These are phyloP conservation scores for Sminthurides bifidus DNA, from an alignment of 1,140 invertebrate genomes.

Conservation along the genomic window DNA sequence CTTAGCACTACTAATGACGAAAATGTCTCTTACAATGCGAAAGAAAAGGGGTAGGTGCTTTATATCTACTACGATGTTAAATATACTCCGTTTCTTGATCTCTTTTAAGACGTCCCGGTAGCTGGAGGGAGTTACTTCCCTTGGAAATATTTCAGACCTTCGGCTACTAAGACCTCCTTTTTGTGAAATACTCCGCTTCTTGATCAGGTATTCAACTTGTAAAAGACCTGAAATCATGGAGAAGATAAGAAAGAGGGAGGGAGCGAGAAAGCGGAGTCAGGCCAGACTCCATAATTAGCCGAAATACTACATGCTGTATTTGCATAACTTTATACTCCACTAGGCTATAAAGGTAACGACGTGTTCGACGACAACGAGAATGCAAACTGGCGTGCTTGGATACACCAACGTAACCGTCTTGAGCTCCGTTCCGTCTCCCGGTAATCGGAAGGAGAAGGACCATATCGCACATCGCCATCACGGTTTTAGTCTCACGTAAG, in stretches of 20 bases:
- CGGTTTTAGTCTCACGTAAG: too few relatives aligned
- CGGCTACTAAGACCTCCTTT: constrained; percentile 36
- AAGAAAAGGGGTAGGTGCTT: constrained; percentile 62
- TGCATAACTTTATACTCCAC: not conserved
- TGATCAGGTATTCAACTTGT: constrained; percentile 70
- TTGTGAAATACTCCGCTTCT: constrained; percentile 49
- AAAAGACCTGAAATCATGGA: constrained; percentile 58
- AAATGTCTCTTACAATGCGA: constrained; percentile 49
- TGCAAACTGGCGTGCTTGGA: too few relatives aligned
- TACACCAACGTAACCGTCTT: too few relatives aligned
- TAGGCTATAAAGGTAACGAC: not conserved
- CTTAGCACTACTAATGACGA: not conserved
- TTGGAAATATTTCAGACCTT: constrained; percentile 62
- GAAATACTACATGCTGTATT: not conserved
- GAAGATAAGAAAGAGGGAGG: too few relatives aligned
- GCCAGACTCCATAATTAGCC: not conserved
- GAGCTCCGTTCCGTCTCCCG: too few relatives aligned
- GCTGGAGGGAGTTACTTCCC: constrained; percentile 56
- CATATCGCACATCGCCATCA: too few relatives aligned
- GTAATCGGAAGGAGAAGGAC: too few relatives aligned
- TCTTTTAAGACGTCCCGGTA: constrained; percentile 68
- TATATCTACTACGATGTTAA: constrained; percentile 72
- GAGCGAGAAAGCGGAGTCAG: not conserved
- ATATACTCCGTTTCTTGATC: constrained; percentile 67
- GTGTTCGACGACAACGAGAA: not conserved